Evolutionary conservation across 1,140 invertebrate species (phyloP), one percentile per base, ranked within the genome.

Genomic region (Drosophila orena): DNA sequence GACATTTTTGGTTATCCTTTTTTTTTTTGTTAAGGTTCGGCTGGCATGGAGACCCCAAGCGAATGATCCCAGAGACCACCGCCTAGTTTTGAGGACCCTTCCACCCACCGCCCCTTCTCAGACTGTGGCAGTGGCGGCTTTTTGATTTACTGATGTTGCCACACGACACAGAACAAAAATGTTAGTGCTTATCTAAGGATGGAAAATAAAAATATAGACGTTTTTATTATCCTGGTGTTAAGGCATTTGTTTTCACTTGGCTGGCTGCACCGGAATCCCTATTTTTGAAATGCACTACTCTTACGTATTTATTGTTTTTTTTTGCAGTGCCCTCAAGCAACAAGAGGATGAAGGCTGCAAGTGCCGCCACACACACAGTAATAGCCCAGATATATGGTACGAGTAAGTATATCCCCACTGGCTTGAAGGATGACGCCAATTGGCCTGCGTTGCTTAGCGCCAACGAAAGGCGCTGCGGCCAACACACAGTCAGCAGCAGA

Each of bases 391-490:
- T 50, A 47, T 42, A 64, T 40, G 24, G 5, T 22, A 46, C n/a
- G 55, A 54, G 24, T 35, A 57, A 30, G 30, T 64, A 60, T 64
- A 68, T 68, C 44, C 60, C 57, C 37, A 27, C 54, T 58, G 84
- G 79, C 75, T 83, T 83, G 71, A 83, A 89, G 83, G 61, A 86
- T 83, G 83, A 88, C 83, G 83, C 83, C 84, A 86, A 88, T 86
- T 86, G 83, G 83, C 83, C 84, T 85, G 79, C 58, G 72, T 77
- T 83, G 70, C 79, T 84, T 84, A 84, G 81, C 79, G 81, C 81
- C 68, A 71, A 57, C 65, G 64, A 50, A 38, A 69, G 65, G 65
- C 65, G 65, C 58, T 60, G 11, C 46, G 47, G 37, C 58, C 77
- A 72, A 79, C 62, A 64, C 70, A 69, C 70, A 73, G 60, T n/a